phyloP scores from a whole-genome alignment of 1,140 invertebrate genomes.

The Gyrodactylus bullatarudis region DNA sequence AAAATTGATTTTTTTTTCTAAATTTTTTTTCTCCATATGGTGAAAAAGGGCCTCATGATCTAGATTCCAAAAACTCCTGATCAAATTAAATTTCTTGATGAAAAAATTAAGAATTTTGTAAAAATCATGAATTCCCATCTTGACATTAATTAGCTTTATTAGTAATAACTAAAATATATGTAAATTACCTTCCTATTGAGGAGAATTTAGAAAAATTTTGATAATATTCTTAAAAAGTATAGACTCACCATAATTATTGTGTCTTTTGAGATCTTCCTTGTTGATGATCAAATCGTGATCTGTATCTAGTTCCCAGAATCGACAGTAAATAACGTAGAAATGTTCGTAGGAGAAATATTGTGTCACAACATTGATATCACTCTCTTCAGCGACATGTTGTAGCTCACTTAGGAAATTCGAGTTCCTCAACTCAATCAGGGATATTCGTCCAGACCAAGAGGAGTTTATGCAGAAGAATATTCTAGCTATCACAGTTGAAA shows the following conservation, averaged over 20 bases:
- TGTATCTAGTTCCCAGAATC: slow-evolving; percentile 94
- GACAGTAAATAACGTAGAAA: slow-evolving; percentile 99
- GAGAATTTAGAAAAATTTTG: too few relatives aligned
- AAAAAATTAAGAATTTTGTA: too few relatives aligned
- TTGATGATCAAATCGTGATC: slow-evolving; percentile 90
- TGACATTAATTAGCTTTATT: too few relatives aligned
- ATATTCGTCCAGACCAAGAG: slow-evolving; percentile 74
- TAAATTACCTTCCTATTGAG: too few relatives aligned
- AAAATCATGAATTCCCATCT: too few relatives aligned
- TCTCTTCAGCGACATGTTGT: slow-evolving; percentile 33
- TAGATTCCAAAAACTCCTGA: too few relatives aligned
- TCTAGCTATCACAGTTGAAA: slow-evolving; percentile 75
- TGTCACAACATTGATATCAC: slow-evolving; percentile 75
- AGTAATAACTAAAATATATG: too few relatives aligned
- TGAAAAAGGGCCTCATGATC: too few relatives aligned
- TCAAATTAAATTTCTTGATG: too few relatives aligned
- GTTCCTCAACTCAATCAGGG: slow-evolving; percentile 47
- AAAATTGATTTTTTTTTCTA: too few relatives aligned
- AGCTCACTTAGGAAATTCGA: slow-evolving; percentile 39
- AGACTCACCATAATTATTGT: slow-evolving; percentile 62
- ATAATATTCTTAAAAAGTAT: background rate
- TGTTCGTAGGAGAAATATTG: slow-evolving; percentile 97
- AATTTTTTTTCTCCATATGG: too few relatives aligned
- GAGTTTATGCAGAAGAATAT: slow-evolving; percentile 93
- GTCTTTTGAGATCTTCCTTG: slow-evolving; percentile 51